Evolutionary conservation across 64 coral and sea anemone genomes (phyloP), one percentile per base, ranked within the genome.

Genomic region (Dendronephthya gigantea): DNA sequence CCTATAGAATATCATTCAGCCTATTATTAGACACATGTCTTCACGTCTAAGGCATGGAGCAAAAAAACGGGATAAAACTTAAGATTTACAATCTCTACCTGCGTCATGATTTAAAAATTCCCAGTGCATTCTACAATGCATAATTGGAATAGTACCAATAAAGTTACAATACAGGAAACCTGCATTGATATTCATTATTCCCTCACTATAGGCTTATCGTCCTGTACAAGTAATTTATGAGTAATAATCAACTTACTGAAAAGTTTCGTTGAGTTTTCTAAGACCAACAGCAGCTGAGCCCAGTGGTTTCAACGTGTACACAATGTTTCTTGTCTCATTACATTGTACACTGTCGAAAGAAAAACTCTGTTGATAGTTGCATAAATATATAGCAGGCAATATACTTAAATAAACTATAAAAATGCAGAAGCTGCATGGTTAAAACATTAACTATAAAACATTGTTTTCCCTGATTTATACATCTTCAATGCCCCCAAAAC

Each of bases 271-370:
- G 88, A 92, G 11, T 45, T 45, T 45, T 39, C 93, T 89, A 10
- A 96, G 66, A 19, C 87, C 93, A 27, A 96, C 93, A 40, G 92
- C 39, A 37, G 82, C 93, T 4, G 90, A 84, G 34, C 84, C 90
- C 39, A 96, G 59, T 31, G 93, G 90, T 87, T 96, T 96, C 28
- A 96, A 92, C 17, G 93, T 96, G 88, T 96, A 96, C 85, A 92
- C 93, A 51, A 87, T 96, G 40, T 90, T 75, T 27, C 85, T 89
- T 28, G 93, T 90, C 43, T 96, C 93, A 85, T 90, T 92, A 52
- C 90, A 83, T 48, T 96, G 90, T 52, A 96, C 74, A 84, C 93
- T 96, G 88, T 41, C 19, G 68, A 41, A 82, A 19, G 31, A 82
- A 37, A 40, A 58, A 13, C 1, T 19, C 5, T 40, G 25, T 69